Conservation (phyloP, 2,888 invertebrate species). For the Temnothorax unifasciatus region DNA sequence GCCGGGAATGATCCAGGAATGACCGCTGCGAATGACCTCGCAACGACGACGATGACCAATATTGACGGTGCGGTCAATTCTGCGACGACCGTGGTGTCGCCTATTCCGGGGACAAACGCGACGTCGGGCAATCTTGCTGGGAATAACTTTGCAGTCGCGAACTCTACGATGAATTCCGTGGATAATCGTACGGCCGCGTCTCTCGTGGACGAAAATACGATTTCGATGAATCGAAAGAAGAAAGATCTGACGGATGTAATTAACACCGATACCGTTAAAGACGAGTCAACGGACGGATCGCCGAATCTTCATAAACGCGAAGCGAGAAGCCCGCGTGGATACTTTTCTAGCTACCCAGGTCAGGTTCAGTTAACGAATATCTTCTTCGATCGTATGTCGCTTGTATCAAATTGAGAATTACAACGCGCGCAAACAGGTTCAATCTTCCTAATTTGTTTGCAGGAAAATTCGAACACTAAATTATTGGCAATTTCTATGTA, state of each 20-base stretch:
- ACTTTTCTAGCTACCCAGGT: conserved; percentile 81
- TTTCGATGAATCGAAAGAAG: conserved; percentile 64
- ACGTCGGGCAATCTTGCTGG: conserved; percentile 3
- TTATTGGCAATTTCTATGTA: neutral
- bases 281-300: conserved; percentile 33
- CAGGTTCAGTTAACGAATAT: neutral
- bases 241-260: conserved; percentile 28
- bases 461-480: neutral
- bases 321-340: conserved; percentile 73
- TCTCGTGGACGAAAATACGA: conserved; percentile 65
- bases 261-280: conserved; percentile 16
- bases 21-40: neutral
- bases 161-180: neutral
- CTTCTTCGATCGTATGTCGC: neutral
- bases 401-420: neutral
- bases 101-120: neutral
- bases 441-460: neutral
- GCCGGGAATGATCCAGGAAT: neutral
- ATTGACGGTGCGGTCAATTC: neutral
- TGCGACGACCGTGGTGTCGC: neutral
- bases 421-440: neutral
- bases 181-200: conserved; percentile 53
- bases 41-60: conserved; percentile 32
- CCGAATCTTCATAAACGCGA: conserved; percentile 76
- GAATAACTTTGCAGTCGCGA: conserved; percentile 22